Evolutionary conservation across 2,797 vertebrate genomes (phyloP), one percentile per base, ranked within the genome.

Genomic region (Ctenopoma kingsleyae): DNA sequence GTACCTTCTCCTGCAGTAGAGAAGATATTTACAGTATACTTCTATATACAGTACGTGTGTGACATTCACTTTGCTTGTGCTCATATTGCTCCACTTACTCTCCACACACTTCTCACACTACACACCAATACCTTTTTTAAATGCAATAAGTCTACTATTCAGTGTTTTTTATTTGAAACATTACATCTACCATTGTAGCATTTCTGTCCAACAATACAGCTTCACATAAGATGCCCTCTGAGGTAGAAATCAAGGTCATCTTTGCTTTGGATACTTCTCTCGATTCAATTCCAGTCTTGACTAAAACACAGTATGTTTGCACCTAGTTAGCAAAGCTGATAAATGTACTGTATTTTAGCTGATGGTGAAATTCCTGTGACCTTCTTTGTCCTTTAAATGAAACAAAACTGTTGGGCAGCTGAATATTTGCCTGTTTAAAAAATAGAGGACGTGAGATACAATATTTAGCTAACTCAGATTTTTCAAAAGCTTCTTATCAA

Each of bases 201-300:
- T 4, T 20, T 20, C 20, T 16, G 46, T 61, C 51, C 46, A n/a
- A 25, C 32, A 15, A 22, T 19, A 38, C 52, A 36, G 16, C 36
- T 30, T 25, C 46, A 16, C 16, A 27, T 40, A 2, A 59, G n/a
- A 6, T 16, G 20, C 22, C 20, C 35, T 44, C 25, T 23, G 23
- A 19, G 30, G 61, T n/a, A 16, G 23, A 12, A 57, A 35, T 51
- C 32, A 68, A 36, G 49, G 30, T 71, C 52, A 47, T 61, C 44
- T 40, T 68, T 12, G 23, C 41, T 53, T 20, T 30, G 11, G 17
- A 11, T 58, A 63, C 49, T 10, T 56, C 17, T 52, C 27, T 22
- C 58, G 27, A 38, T 12, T 55, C 10, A 22, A 4, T 10, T 17
- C 30, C 19, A 32, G 41, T 36, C 22, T 47, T 25, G 8, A 58